phyloP scores from a whole-genome alignment of 2,113 vertebrate species.

The Trachemys scripta region DNA sequence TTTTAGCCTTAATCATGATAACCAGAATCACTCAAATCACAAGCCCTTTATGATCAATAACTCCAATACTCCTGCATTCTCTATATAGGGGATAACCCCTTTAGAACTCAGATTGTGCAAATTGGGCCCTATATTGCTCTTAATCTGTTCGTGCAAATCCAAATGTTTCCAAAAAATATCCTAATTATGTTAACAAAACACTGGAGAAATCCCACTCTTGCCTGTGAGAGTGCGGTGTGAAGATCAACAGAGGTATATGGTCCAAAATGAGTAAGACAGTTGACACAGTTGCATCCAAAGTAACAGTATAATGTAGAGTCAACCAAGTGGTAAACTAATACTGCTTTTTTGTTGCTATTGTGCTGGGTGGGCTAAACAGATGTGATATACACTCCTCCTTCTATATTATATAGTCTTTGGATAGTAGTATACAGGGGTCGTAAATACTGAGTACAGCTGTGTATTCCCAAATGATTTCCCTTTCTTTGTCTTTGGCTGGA shows the following conservation, averaged over 20 bases:
- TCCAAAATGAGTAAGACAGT: not conserved
- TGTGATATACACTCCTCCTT: not conserved
- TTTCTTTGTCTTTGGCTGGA: slow-evolving; percentile 1
- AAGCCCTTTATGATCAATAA: not conserved
- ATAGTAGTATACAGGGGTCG: not conserved
- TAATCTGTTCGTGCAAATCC: not conserved
- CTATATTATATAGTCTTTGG: not conserved
- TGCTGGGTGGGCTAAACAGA: not conserved
- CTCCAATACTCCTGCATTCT: not conserved
- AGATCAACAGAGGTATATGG: not conserved
- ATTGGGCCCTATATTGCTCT: not conserved
- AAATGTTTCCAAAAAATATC: not conserved
- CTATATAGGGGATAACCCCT: not conserved
- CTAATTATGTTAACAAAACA: not conserved
- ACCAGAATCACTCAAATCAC: not conserved
- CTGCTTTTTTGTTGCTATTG: not conserved
- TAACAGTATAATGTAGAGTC: not conserved
- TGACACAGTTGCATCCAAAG: not conserved
- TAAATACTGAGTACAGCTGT: not conserved
- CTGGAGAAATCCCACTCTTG: not conserved
- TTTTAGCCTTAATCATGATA: not conserved
- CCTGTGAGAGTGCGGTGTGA: not conserved
- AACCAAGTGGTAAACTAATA: not conserved
- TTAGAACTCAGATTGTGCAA: not conserved
- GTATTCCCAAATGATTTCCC: not conserved